phyloP scores from a whole-genome alignment of 2,113 vertebrate species.

The Psilopsiagon aymara region DNA sequence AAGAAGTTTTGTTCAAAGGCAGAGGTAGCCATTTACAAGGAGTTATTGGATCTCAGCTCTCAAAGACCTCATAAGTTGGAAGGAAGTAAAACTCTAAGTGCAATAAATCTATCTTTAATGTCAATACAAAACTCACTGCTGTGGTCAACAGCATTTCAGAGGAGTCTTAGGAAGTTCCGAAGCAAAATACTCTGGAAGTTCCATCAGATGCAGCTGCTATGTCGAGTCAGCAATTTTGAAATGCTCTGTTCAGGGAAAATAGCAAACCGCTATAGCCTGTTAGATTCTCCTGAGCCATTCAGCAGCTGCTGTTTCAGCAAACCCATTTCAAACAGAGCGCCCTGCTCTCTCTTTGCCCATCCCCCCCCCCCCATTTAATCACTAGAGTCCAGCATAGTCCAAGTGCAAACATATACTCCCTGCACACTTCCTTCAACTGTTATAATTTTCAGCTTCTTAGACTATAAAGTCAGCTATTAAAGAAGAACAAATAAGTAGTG shows the following conservation, averaged over 20 bases:
- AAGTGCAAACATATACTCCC: not conserved
- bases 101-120: slow-evolving; percentile 6
- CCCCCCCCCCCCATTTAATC: not conserved
- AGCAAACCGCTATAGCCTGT: not conserved
- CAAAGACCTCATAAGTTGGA: not conserved
- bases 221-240: slow-evolving; percentile 62
- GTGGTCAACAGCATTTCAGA: slow-evolving; percentile 31
- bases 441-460: not conserved
- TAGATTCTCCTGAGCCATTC: not conserved
- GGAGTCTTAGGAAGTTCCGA: slow-evolving; percentile 1
- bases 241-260: slow-evolving; percentile 41
- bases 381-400: not conserved
- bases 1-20: not conserved
- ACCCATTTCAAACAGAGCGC: not conserved
- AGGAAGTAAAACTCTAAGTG: not conserved
- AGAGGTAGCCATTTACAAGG: not conserved
- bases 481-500: not conserved
- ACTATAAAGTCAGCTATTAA: not conserved
- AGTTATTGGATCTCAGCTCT: not conserved
- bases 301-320: not conserved
- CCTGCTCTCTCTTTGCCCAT: not conserved
- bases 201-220: not conserved
- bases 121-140: not conserved
- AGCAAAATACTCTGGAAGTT: slow-evolving; percentile 25
- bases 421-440: not conserved